phyloP scores from a whole-genome alignment of 2,797 vertebrate genomes.

The Eutrigla gurnardus region DNA sequence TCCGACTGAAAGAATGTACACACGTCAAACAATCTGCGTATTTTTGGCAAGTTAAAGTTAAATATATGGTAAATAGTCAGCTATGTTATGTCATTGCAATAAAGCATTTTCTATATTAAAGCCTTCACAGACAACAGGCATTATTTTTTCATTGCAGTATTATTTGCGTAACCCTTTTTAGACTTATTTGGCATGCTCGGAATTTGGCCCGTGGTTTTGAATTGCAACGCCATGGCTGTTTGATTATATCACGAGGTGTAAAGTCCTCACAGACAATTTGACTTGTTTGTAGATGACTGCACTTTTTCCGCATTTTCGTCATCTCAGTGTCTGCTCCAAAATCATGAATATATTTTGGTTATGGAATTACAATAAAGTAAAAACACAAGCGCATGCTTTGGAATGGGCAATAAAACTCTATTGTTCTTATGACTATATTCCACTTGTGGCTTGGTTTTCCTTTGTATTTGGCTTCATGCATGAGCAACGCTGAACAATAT shows the following conservation, averaged over 20 bases:
- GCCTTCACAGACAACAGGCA: neutral
- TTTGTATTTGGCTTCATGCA: conserved; percentile 63
- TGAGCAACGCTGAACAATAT: conserved; percentile 52
- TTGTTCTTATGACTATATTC: conserved; percentile 74
- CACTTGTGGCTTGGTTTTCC: conserved; percentile 69
- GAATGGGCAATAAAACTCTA: conserved; percentile 68
- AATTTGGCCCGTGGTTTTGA: conserved; percentile 15
- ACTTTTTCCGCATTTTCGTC: conserved; percentile 52
- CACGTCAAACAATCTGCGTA: conserved; percentile 31
- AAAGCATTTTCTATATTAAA: conserved; percentile 22
- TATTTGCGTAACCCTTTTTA: neutral
- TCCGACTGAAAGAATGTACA: conserved; percentile 52
- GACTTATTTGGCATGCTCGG: conserved; percentile 7
- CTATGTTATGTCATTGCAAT: neutral
- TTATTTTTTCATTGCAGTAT: neutral
- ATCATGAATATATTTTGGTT: conserved; percentile 66
- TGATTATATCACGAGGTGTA: conserved; percentile 26
- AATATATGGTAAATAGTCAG: conserved; percentile 24
- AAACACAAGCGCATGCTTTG: conserved; percentile 65
- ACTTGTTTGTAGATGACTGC: conserved; percentile 34
- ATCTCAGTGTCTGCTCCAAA: conserved; percentile 62
- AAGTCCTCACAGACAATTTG: conserved; percentile 25
- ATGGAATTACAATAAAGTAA: conserved; percentile 76
- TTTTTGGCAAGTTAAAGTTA: conserved; percentile 27
- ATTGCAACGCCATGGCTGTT: conserved; percentile 8